These are phyloP conservation scores for Elymnias hypermnestra DNA, from an alignment of 1,140 invertebrate genomes.

Conservation along the genomic window DNA sequence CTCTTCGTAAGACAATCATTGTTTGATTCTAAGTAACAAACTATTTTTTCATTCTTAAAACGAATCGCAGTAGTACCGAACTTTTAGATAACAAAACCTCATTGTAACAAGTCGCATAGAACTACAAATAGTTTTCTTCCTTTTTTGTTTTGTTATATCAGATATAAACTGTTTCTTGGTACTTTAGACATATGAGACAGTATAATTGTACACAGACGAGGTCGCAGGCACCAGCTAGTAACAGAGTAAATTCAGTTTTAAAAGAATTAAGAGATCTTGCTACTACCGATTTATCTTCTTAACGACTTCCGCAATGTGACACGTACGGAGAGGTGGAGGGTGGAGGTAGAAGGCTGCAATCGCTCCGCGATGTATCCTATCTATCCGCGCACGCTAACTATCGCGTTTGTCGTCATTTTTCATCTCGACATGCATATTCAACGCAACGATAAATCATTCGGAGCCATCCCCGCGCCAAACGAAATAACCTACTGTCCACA, in stretches of 20 bases:
- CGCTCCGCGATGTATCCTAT: conserved; percentile 21
- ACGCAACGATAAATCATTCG: conserved; percentile 69
- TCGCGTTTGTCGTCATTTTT: conserved; percentile 68
- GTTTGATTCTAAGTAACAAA: no score
- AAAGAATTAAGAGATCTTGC: conserved; percentile 40
- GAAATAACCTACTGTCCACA: conserved; percentile 63
- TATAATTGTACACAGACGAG: no score
- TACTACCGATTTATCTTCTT: conserved; percentile 61
- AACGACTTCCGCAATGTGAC: conserved; percentile 58
- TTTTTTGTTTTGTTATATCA: no score
- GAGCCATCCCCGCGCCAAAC: conserved; percentile 50
- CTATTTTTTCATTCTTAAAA: no score
- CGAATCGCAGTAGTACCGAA: no score
- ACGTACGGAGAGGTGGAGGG: conserved; percentile 20
- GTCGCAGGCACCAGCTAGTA: no score
- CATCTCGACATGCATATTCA: conserved; percentile 74
- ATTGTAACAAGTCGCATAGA: no score
- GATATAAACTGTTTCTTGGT: no score
- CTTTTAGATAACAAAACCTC: no score
- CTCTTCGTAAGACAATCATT: no score
- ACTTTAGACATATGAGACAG: no score
- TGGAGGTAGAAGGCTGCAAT: conserved; percentile 8
- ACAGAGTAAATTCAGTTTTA: conserved; percentile 8
- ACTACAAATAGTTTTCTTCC: no score
- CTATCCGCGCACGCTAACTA: conserved; percentile 39